These are phyloP conservation scores for Drosophila anceps DNA, from an alignment of 2,888 invertebrate species.

Conservation along the genomic window DNA sequence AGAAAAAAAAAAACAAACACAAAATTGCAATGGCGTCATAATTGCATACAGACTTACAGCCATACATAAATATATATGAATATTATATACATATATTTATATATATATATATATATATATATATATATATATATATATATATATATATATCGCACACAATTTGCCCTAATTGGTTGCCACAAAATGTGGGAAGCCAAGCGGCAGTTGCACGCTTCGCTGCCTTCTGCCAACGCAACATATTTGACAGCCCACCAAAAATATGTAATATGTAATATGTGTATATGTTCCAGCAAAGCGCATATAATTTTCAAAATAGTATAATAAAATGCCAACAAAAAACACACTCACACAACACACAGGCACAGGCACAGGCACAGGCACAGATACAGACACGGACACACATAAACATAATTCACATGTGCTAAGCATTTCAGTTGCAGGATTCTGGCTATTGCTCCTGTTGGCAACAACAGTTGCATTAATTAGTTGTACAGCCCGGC, in stretches of 20 bases:
- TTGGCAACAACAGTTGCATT: conserved; percentile 63
- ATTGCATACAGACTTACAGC: conserved; percentile 30
- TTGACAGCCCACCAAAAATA: conserved; percentile 48
- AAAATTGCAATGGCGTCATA: conserved; percentile 48
- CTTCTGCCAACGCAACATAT: conserved; percentile 48
- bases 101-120: conserved; percentile 1
- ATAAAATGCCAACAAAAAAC: conserved; percentile 42
- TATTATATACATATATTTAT: neutral
- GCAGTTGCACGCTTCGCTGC: conserved; percentile 30
- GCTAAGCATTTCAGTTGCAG: conserved; percentile 50
- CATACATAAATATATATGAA: too few relatives aligned
- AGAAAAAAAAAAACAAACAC: neutral
- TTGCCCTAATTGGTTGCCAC: conserved; percentile 72
- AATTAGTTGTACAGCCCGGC: conserved; percentile 61
- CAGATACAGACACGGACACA: conserved; percentile 18
- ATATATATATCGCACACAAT: conserved; percentile 43
- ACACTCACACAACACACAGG: conserved; percentile 5
- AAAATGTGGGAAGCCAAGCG: conserved; percentile 47
- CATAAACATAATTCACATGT: conserved; percentile 8
- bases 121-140: neutral
- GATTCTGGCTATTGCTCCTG: conserved; percentile 39
- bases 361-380: neutral
- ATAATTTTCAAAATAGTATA: conserved; percentile 56
- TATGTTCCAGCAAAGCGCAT: conserved; percentile 58
- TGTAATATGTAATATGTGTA: conserved; percentile 1